Conservation (phyloP, 1,140 invertebrate species). For the Metaphire vulgaris region DNA sequence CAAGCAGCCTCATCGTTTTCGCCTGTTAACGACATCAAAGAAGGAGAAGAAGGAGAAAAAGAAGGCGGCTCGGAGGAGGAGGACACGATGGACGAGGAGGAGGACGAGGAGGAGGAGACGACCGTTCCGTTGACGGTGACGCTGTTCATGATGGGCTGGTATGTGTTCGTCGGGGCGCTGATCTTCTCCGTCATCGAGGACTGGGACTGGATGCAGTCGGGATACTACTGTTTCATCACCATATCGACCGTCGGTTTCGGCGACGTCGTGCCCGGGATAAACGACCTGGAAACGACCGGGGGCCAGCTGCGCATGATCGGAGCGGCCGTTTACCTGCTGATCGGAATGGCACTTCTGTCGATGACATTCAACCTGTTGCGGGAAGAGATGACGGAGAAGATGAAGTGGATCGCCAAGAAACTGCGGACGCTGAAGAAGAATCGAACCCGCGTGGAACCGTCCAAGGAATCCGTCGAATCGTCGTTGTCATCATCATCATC, state of each 20-base stretch:
- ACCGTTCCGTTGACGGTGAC: conserved; percentile 74
- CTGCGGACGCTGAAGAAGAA: conserved; percentile 30
- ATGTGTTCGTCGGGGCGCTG: conserved; percentile 82
- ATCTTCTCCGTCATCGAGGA: conserved; percentile 73
- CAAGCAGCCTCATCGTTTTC: neutral
- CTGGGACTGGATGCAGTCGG: conserved; percentile 78
- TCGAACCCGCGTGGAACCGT: neutral
- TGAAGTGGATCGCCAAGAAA: conserved; percentile 60
- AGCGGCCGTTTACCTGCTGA: conserved; percentile 55
- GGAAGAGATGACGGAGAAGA: conserved; percentile 63
- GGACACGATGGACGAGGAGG: conserved; percentile 45
- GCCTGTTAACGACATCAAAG: conserved; percentile 32
- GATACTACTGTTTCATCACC: conserved; percentile 69
- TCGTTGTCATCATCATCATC: too few relatives aligned
- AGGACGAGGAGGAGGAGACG: conserved; percentile 44
- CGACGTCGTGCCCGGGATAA: conserved; percentile 81
- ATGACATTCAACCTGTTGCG: conserved; percentile 99
- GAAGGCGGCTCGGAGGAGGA: conserved; percentile 40
- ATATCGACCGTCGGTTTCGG: conserved; percentile 77
- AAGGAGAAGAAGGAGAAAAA: conserved; percentile 45
- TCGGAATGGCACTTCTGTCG: conserved; percentile 93
- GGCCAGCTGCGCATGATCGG: conserved; percentile 60
- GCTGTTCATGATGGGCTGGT: conserved; percentile 76
- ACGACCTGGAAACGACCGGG: conserved; percentile 58
- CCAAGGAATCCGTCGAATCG: neutral